phyloP scores from a whole-genome alignment of 2,113 vertebrate genomes.

The Cervus canadensis region DNA sequence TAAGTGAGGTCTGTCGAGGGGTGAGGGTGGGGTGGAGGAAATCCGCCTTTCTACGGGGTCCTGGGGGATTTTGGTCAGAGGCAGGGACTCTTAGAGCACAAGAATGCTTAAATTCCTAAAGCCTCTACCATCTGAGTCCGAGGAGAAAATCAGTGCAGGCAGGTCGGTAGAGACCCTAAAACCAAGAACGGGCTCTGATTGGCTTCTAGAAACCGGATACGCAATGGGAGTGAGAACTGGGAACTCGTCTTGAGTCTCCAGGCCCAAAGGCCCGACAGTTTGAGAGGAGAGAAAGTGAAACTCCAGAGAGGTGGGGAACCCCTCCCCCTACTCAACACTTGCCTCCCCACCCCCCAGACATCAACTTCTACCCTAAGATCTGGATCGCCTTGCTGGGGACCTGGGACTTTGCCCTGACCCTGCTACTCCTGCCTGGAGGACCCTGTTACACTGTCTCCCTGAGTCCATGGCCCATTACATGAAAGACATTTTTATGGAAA shows the following conservation, averaged over 20 bases:
- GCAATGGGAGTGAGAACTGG: too few relatives aligned
- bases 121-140: accelerated
- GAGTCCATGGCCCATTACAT: not conserved
- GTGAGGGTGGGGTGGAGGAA: too few relatives aligned
- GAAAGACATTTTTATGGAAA: not conserved
- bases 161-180: not conserved
- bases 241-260: not conserved
- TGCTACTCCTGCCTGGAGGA: not conserved
- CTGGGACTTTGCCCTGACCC: not conserved
- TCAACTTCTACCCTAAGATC: too few relatives aligned
- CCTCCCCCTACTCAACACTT: not conserved
- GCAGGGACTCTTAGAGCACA: not conserved
- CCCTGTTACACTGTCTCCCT: not conserved
- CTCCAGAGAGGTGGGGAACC: accelerated
- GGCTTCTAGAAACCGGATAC: not conserved
- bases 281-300: not conserved
- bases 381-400: accelerated
- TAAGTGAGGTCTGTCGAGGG: too few relatives aligned
- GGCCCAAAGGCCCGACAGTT: not conserved
- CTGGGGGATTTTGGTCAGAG: not conserved
- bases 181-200: not conserved
- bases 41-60: too few relatives aligned
- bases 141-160: not conserved
- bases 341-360: not conserved
- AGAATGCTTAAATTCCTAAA: accelerated